phyloP scores from a whole-genome alignment of 2,797 vertebrate species.

The Xerus rutilus region DNA sequence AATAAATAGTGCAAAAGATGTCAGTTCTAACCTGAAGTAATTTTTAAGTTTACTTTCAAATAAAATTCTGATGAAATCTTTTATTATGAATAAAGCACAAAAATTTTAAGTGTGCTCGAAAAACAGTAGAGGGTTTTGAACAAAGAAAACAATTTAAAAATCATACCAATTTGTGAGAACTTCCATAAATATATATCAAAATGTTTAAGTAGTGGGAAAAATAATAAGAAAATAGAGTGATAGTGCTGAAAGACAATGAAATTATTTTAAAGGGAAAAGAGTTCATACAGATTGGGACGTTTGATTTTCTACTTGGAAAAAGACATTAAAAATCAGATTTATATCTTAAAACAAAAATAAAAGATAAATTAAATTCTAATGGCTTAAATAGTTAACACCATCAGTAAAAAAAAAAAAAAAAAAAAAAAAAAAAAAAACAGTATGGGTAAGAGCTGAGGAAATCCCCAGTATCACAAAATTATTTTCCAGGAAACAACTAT shows the following conservation, averaged over 20 bases:
- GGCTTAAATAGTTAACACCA: background rate
- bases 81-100: background rate
- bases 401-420: background rate
- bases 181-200: background rate
- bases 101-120: background rate
- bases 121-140: background rate
- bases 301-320: background rate
- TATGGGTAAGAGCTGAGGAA: rapidly evolving
- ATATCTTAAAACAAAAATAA: background rate
- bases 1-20: background rate
- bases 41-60: background rate
- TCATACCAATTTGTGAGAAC: background rate
- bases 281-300: background rate
- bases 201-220: background rate
- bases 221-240: background rate
- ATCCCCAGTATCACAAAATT: background rate
- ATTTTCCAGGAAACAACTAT: background rate
- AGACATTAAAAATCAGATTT: background rate
- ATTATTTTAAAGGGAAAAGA: background rate
- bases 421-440: background rate
- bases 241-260: background rate
- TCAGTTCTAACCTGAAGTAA: background rate
- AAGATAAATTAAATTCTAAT: background rate
- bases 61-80: background rate
- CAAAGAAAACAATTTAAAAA: background rate